phyloP scores from a whole-genome alignment of 2,113 vertebrate genomes.

The Theristicus caerulescens region DNA sequence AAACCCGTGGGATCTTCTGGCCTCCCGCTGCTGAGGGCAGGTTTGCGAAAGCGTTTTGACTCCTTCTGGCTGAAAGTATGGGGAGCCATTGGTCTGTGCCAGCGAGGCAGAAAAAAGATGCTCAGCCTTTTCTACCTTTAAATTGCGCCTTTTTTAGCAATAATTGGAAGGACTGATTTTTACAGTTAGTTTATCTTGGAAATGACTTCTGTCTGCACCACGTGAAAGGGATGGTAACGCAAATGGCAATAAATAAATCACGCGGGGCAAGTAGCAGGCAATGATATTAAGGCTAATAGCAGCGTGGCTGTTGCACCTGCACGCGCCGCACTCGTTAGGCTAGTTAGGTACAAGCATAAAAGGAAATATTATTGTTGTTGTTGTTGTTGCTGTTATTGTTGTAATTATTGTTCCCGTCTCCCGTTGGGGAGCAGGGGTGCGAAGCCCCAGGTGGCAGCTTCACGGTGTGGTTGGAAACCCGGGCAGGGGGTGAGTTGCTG shows the following conservation, averaged over 20 bases:
- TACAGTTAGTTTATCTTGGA: background rate
- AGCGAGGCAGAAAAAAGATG: background rate
- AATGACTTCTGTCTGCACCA: background rate
- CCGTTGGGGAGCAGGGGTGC: background rate
- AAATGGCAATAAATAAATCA: background rate
- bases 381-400: background rate
- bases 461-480: rapidly evolving
- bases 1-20: background rate
- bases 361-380: background rate
- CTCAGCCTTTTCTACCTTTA: background rate
- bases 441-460: background rate
- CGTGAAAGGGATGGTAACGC: background rate
- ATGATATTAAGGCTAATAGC: background rate
- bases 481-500: too few species aligned
- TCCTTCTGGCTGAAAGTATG: background rate
- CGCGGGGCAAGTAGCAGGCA: background rate
- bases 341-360: rapidly evolving
- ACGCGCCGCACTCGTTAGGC: background rate
- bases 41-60: rapidly evolving
- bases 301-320: background rate
- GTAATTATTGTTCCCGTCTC: background rate
- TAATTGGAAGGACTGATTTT: background rate
- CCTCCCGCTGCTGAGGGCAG: background rate
- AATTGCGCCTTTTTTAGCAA: background rate
- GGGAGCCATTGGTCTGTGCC: background rate